phyloP scores from a whole-genome alignment of 2,888 invertebrate genomes.

The Brenthis ino region DNA sequence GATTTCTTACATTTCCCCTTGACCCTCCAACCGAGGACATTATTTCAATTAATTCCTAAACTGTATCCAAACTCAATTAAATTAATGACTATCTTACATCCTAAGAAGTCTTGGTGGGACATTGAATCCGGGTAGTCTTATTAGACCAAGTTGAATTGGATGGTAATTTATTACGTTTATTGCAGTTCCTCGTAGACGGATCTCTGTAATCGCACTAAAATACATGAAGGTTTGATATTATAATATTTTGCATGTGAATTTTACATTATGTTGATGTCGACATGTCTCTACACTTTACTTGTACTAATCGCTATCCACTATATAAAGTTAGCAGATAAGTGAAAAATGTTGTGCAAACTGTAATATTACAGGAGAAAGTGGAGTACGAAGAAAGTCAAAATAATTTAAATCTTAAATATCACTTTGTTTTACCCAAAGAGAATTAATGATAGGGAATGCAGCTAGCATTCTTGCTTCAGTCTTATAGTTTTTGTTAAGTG shows the following conservation, averaged over 20 bases:
- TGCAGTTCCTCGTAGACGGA: constrained; percentile 59
- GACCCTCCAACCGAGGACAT: constrained; percentile 39
- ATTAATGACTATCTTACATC: constrained; percentile 60
- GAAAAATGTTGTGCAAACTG: no score
- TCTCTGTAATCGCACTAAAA: constrained; percentile 47
- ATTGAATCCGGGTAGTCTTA: constrained; percentile 59
- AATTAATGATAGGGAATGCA: no score
- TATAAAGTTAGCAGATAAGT: no score
- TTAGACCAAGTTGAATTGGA: constrained; percentile 69
- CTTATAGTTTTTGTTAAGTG: no score
- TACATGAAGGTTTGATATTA: constrained; percentile 55
- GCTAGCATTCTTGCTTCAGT: no score
- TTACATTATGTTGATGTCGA: no score
- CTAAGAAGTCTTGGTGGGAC: constrained; percentile 46
- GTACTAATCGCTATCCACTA: no score
- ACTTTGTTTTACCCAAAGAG: no score
- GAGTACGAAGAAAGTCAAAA: no score
- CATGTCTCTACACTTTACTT: no score
- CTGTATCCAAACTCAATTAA: constrained; percentile 60
- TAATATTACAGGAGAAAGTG: no score
- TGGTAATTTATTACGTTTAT: constrained; percentile 72
- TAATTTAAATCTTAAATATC: no score
- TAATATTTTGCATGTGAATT: constrained; percentile 45
- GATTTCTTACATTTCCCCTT: constrained; percentile 37
- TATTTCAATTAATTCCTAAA: constrained; percentile 45